Conservation (phyloP, 2,797 vertebrate species). For the Limnodromus scolopaceus region DNA sequence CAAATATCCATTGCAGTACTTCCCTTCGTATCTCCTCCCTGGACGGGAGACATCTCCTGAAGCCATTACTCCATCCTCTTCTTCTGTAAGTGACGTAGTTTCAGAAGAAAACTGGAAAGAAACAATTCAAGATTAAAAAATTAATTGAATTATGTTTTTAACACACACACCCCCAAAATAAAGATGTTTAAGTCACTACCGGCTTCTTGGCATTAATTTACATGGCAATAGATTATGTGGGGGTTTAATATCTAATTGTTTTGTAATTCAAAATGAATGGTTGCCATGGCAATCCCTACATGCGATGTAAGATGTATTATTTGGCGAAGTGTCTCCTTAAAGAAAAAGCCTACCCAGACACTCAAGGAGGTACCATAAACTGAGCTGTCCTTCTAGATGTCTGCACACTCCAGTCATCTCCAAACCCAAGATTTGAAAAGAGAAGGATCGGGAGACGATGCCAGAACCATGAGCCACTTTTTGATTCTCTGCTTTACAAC, state of each 20-base stretch:
- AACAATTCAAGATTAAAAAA: not conserved
- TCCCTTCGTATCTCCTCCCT: not conserved
- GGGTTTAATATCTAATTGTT: conserved; percentile 14
- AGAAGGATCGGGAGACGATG: not conserved
- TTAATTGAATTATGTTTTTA: not conserved
- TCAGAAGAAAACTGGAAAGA: not conserved
- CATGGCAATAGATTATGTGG: not conserved
- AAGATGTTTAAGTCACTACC: not conserved
- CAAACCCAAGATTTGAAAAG: not conserved
- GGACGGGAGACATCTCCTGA: not conserved
- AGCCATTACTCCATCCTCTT: not conserved
- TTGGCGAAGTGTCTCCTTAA: not conserved
- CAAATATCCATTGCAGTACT: not conserved
- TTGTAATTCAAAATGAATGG: not conserved
- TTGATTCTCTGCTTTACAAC: not conserved
- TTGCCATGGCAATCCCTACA: conserved; percentile 47
- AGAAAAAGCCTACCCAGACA: not conserved
- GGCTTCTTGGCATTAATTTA: not conserved
- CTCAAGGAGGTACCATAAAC: rapidly evolving
- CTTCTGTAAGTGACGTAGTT: not conserved
- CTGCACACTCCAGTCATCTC: not conserved
- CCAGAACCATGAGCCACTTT: not conserved
- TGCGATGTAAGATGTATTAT: not conserved
- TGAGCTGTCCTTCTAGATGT: not conserved
- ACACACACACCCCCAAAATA: not conserved